Base-by-base conservation (phyloP, 1,140 invertebrate genomes). In the Lordiphosa stackelbergi region DNA sequence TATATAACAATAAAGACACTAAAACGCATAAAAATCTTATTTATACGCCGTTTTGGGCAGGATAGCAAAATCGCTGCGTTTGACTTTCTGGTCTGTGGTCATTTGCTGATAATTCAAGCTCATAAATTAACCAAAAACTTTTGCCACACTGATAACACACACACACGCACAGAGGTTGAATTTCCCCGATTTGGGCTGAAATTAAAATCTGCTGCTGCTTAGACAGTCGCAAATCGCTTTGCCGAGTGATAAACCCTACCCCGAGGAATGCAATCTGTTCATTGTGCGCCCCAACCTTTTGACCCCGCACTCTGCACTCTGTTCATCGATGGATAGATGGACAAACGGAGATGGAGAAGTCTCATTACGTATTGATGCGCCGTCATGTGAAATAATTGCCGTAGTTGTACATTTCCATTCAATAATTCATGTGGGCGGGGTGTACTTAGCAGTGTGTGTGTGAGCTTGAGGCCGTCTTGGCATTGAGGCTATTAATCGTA, bases 341-440 rank as follows among this genome's bases (percentile, higher is more conserved):
- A 7, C 62, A 54, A 47, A 68, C 47, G 64, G 28, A 13, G 24
- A 13, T n/a, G 28, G 16, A 16, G 47, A 19, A 34, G 54, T 60
- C 75, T 75, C 68, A 74, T 81, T 75, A 55, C 53, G 71, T 68
- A 79, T 83, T 71, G 63, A 81, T 75, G 75, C 59, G 66, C 77
- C 58, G 62, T 75, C 75, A 79, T 83, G 77, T 69, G 71, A 79
- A 83, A 79, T 81, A 79, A 79, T 75, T 79, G 68, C 53, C 66
- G 59, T 61, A 64, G 75, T 63, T 71, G 75, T 75, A 53, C 68
- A 61, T 69, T 65, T 57, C 52, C 68, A 73, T 75, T 79, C 72
- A 81, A 79, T 79, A 31, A 31, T 31, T 31, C 28, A 31, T 31
- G 28, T 31, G 28, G 28, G 28, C 8, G 28, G 22, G 22, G 22